Conservation (phyloP, 2,113 vertebrate genomes). For the Syngnathus typhle region DNA sequence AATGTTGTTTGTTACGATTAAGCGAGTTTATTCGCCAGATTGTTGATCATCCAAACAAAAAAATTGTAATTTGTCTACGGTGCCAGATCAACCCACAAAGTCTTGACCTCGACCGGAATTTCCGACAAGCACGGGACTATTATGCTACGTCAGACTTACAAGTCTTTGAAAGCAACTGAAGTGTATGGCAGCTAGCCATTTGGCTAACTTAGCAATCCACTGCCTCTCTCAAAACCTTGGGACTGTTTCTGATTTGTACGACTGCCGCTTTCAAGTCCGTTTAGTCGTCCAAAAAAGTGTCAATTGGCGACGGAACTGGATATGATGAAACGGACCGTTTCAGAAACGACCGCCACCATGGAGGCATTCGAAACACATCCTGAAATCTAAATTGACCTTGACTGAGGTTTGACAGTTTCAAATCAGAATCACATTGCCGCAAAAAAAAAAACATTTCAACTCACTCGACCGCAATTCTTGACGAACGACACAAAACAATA, state of each 20-base stretch:
- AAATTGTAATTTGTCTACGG: too few relatives aligned
- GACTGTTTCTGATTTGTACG: too few relatives aligned
- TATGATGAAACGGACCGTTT: background rate
- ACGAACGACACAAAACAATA: slow-evolving; percentile 8
- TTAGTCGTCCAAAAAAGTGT: too few relatives aligned
- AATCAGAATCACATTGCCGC: slow-evolving; percentile 5
- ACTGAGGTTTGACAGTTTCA: background rate
- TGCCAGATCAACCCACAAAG: too few relatives aligned
- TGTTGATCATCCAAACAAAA: too few relatives aligned
- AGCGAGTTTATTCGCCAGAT: too few relatives aligned
- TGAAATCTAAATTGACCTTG: background rate
- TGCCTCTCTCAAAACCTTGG: too few relatives aligned
- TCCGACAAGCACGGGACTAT: background rate
- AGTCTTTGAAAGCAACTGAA: background rate
- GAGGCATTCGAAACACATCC: background rate
- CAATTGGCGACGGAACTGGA: too few relatives aligned
- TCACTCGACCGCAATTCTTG: background rate
- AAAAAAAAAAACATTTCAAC: slow-evolving; percentile 5
- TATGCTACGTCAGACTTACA: background rate
- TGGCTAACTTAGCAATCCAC: too few relatives aligned
- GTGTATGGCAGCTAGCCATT: background rate
- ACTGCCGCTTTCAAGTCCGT: too few relatives aligned
- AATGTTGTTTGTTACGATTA: background rate
- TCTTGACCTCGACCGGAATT: background rate
- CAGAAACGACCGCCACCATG: background rate